Base-by-base conservation (phyloP, 2,113 vertebrate species). In the Dromas ardeola region DNA sequence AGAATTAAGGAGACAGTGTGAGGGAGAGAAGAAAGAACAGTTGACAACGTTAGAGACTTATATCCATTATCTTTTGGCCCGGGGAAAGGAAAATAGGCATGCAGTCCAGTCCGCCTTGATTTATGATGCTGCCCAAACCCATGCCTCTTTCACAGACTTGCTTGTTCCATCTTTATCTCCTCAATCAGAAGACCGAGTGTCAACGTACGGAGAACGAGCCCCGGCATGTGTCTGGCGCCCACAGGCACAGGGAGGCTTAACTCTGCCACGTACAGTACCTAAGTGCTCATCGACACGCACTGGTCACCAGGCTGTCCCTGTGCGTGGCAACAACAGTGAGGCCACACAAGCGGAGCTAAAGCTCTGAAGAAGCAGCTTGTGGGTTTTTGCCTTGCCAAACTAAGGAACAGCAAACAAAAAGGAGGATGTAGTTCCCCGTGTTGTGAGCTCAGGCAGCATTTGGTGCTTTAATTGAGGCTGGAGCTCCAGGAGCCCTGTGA, bases 21-120 rank as follows among this genome's bases (percentile, higher is more conserved):
- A 93, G 82, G 71, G 87, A 86, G 90, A 91, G 38, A 52, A 73
- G 63, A 81, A 90, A 65, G 85, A 93, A 66, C 36, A 83, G 72
- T 1, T 87, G 81, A 92, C 63, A 73, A 34, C 1, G 1, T 23
- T 36, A 40, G 61, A 74, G 62, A 25, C 62, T 50, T 38, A 82
- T 92, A 95, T 71, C 71, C 85, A 61, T 81, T 74, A 26, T 91
- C 63, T 87, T 50, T 26, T 66, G 45, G 88, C 87, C 63, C 4
- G 47, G 19, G 19, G 58, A 77, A 74, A 58, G 71, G 12, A 77
- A 71, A 73, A 55, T 1, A 69, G 50, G 55, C 70, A 11, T 3
- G 19, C 23, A 25, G 87, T 21, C 25, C 53, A n/a, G 71, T 8
- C 49, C 1, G 4, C 14, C 16, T 52, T 42, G 79, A 7, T 71